Base-by-base conservation (phyloP, 2,797 vertebrate species). In the Poecilia gillii region DNA sequence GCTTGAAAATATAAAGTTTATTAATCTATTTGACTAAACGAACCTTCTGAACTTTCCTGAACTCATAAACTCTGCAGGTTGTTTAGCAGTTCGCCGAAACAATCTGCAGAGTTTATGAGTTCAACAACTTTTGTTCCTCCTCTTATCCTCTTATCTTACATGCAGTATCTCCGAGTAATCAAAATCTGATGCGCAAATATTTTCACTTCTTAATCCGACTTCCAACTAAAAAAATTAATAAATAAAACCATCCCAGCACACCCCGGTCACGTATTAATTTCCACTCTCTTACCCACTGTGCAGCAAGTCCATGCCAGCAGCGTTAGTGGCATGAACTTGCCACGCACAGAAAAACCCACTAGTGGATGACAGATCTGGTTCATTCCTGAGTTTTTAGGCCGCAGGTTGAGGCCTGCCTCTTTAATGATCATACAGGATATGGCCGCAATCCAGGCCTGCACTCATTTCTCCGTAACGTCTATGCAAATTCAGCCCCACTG, bases 361-460 rank as follows among this genome's bases (percentile, higher is more conserved):
- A 41, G 73, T 18, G 71, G 79, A 72, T 81, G 62, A 84, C 51
- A 78, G 64, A 72, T 71, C 47, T 72, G 55, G 64, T 28, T 91
- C 88, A 89, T 93, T 91, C 90, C 89, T 70, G 72, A 81, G 41
- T 79, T 62, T 23, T 88, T 66, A 70, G 81, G 3, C 45, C 78
- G 62, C 94, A 93, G 80, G 94, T 90, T 84, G 87, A 82, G 89
- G 85, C 94, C 87, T 84, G 91, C 82, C 85, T 84, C 78, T 23
- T 1, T 41, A 71, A 79, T 84, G 91, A 91, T 91, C 77, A 23
- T 84, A 80, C 92, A 84, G 81, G 87, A 93, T 92, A 89, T 91
- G 91, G 94, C 93, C 85, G 73, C 75, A 14, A 36, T 93, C 93
- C 93, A 93, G 85, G 85, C 76, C 79, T 81, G 87, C 85, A 74